These are phyloP conservation scores for Cactoblastis cactorum DNA, from an alignment of 2,888 invertebrate genomes.

Conservation along the genomic window DNA sequence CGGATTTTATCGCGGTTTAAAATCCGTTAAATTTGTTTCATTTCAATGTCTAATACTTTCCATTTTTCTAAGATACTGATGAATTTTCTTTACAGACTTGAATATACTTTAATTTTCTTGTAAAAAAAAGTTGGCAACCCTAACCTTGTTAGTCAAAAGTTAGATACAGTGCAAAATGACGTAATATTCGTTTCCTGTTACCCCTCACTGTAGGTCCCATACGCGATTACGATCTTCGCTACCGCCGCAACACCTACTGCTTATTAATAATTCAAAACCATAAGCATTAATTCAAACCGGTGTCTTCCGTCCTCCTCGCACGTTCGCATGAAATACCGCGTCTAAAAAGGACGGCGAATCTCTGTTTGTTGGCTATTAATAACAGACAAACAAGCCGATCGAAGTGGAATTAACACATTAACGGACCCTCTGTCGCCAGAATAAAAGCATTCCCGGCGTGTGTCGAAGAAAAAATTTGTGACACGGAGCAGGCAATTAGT, in stretches of 20 bases:
- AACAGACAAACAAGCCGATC: slow-evolving; percentile 61
- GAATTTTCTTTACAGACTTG: no score
- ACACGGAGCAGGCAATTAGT: slow-evolving; percentile 46
- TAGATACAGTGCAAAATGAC: no score
- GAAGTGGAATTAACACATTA: slow-evolving; percentile 77
- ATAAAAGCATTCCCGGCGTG: slow-evolving; percentile 68
- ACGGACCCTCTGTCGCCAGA: slow-evolving; percentile 56
- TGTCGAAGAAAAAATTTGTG: slow-evolving; percentile 49
- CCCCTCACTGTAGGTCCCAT: no score
- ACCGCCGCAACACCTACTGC: slow-evolving; percentile 23
- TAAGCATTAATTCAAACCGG: slow-evolving; percentile 1
- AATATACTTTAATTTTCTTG: no score
- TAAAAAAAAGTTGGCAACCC: no score
- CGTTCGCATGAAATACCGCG: neutral
- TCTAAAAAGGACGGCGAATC: slow-evolving; percentile 26
- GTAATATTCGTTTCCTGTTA: no score
- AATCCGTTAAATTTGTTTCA: no score
- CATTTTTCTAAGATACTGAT: no score
- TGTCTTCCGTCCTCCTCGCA: neutral
- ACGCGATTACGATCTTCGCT: slow-evolving; percentile 16
- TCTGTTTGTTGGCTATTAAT: slow-evolving; percentile 66
- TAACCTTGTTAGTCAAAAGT: no score
- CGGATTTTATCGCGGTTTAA: no score
- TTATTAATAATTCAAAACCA: slow-evolving; percentile 35
- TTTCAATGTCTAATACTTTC: no score